Base-by-base conservation (phyloP, 1,140 invertebrate species). In the Leptopilina clavipes region DNA sequence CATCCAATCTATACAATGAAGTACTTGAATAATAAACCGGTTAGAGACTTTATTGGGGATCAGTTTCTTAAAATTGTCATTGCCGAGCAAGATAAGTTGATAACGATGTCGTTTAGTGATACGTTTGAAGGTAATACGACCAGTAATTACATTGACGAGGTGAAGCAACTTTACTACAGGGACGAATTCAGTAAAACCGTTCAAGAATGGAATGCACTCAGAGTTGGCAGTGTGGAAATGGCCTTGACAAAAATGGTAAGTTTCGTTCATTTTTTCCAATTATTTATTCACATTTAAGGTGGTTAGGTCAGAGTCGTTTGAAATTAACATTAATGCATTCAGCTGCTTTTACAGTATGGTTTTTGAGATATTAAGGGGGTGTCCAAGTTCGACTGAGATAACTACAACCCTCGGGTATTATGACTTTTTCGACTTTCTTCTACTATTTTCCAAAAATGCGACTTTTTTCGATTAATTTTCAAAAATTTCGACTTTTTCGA, bases 181-280 rank as follows among this genome's bases (percentile, higher is more conserved):
- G 98, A 99, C 91, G 98, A 99, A 88, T 99, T 98, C 88, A 98
- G 96, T 83, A 97, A 97, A 82, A 95, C 95, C 80, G 98, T 99
- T 0, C 95, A 99, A 86, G 96, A 98, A 77, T 99, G 99, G 99
- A 99, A 99, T 88, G 92, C 94, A 0, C 86, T 99, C 56, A 92
- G 98, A 43, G 93, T 93, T 0, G 94, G 97, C 81, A 96, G 97
- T 75, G 94, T 99, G 0, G 95, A 98, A 80, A 91, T 96, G 71
- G 97, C 98, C 0, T 91, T 99, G 7, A 95, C 93, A 9, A 95
- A 96, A 79, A 95, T 98, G 87, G 92, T 99, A 0, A 95, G 97
- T 84, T 19, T 72, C 14, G 9, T 17, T 71, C 17, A 17, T 18
- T 31, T 65, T 65, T 25, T 31, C 37, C 2, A 40, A 40, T 31